These are phyloP conservation scores for Prunella himalayana DNA, from an alignment of 2,113 vertebrate genomes.

Conservation along the genomic window DNA sequence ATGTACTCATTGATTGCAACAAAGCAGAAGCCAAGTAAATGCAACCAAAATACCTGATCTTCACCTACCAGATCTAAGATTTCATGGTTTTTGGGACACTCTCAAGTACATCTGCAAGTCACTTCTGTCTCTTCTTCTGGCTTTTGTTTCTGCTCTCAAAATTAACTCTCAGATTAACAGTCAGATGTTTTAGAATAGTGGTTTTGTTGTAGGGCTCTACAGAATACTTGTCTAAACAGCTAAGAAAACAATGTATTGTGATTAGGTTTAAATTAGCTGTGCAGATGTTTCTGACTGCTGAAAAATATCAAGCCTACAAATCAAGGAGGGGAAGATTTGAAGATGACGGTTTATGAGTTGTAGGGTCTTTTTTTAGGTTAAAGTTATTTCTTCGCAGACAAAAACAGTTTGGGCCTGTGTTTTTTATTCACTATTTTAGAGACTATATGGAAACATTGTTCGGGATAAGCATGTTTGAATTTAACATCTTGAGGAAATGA, in stretches of 20 bases:
- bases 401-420: background rate
- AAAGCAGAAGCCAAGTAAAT: background rate
- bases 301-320: background rate
- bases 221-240: background rate
- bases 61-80: background rate
- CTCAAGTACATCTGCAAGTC: background rate
- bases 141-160: background rate
- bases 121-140: background rate
- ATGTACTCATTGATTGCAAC: background rate
- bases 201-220: background rate
- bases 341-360: background rate
- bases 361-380: background rate
- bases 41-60: background rate
- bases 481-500: background rate
- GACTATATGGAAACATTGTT: background rate
- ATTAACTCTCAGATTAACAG: background rate
- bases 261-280: background rate
- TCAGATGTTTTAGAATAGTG: background rate
- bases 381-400: background rate
- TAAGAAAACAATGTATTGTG: background rate
- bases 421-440: background rate
- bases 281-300: background rate
- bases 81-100: background rate
- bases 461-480: background rate
- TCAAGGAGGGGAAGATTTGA: background rate